Evolutionary conservation across 2,797 vertebrate genomes (phyloP), one percentile per base, ranked within the genome.

Genomic region (Sciurus vulgaris): DNA sequence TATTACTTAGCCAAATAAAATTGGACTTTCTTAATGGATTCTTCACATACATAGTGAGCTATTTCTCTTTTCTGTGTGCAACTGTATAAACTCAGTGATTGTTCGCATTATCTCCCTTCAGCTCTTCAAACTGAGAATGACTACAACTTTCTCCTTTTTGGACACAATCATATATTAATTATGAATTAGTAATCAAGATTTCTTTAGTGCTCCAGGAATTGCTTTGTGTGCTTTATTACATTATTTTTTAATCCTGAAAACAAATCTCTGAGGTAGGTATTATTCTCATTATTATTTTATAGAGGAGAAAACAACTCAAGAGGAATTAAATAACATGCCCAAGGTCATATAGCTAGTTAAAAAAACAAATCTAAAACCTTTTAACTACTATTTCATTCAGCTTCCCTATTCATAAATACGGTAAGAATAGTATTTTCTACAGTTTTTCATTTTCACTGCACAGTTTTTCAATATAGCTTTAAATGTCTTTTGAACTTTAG

Each of bases 171-270:
- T 41, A 28, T 70, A 59, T 82, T 76, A 90, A 70, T 74, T 92
- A 77, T 49, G 17, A 93, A 95, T 69, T n/a, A 85, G 67, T 54
- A 79, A 95, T 83, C 76, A 91, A 86, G 76, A 73, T 28, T 72
- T 86, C 9, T 82, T 91, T 15, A 89, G 11, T 61, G 22, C 56
- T 93, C 49, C 15, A 73, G 33, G 17, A 94, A 81, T 44, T 93
- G 18, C 11, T 79, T 22, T 33, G 26, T 61, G 41, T 70, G 7
- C 22, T 67, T 72, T 76, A 82, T 35, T 88, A 67, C 18, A 84
- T 72, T 86, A 67, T 56, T 92, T 86, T 38, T 83, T 65, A 93
- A 61, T 22, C 14, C 7, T 78, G 30, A 65, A 87, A 89, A 89
- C 3, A 87, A 74, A 74, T 77, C 30, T 88, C 70, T 74, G 72